A percentile compares a stretch with the other conserved stretches of the same genome.
These are phyloP conservation scores for Poeciliopsis infans DNA, from an alignment of 2,797 vertebrate species.

Conservation along the genomic window DNA sequence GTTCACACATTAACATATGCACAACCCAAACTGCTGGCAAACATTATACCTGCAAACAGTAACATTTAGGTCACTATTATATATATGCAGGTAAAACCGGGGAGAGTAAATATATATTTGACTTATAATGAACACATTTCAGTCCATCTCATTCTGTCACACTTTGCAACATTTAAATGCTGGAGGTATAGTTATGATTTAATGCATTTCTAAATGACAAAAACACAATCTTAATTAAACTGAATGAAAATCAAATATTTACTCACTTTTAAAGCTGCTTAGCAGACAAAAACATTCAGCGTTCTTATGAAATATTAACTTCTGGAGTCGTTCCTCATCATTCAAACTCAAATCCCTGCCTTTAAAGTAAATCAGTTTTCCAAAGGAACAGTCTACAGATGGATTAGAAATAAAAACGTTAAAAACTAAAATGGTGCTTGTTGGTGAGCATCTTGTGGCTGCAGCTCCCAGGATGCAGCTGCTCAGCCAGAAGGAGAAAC, in stretches of 20 bases:
- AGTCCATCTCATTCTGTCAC: too few relatives aligned
- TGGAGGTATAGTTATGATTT: not conserved
- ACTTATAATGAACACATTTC: too few relatives aligned
- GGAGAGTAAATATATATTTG: too few relatives aligned
- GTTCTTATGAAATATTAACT: not conserved
- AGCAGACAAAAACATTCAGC: not conserved
- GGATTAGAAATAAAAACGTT: not conserved
- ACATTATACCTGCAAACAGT: too few relatives aligned
- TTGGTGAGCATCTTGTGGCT: not conserved
- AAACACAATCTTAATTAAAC: not conserved
- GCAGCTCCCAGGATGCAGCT: too few relatives aligned
- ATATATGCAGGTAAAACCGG: too few relatives aligned
- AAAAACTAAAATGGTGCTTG: not conserved
- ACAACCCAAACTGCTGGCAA: too few relatives aligned
- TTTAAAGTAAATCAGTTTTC: not conserved
- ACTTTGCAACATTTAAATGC: not conserved
- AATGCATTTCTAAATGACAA: not conserved
- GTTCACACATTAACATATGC: too few relatives aligned
- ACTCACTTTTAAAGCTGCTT: not conserved
- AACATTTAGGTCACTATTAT: too few relatives aligned
- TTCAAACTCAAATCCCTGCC: not conserved
- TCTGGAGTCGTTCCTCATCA: not conserved
- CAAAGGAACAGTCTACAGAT: not conserved
- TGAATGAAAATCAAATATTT: not conserved
- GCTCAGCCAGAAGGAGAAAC: not conserved